Evolutionary conservation across 2,888 invertebrate species (phyloP).

Genomic region (Eristalis intricaria): DNA sequence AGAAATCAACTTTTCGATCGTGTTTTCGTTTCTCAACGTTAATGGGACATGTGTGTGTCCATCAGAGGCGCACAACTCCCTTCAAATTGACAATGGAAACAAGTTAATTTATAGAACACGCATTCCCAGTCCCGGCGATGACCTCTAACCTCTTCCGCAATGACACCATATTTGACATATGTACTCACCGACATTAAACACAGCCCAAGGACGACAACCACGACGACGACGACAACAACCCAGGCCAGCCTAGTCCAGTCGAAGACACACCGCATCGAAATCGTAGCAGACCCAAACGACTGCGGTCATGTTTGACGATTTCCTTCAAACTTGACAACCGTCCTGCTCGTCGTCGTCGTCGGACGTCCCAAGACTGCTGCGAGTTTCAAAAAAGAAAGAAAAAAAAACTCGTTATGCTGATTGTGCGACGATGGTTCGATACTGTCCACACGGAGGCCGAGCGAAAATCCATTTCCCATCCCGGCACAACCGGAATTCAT

Average conservation of each 20-base stretch:
- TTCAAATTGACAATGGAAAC: slow-evolving; percentile 54
- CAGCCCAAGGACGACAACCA: slow-evolving; percentile 24
- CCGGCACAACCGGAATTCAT: slow-evolving; percentile 60
- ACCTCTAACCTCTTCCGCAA: slow-evolving; percentile 66
- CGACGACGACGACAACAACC: background rate
- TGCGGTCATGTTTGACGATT: slow-evolving; percentile 68
- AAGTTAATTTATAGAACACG: slow-evolving; percentile 64
- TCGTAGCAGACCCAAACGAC: background rate
- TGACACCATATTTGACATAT: slow-evolving; percentile 69
- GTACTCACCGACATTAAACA: slow-evolving; percentile 69
- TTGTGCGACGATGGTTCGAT: background rate
- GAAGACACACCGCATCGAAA: background rate
- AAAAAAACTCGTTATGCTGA: background rate
- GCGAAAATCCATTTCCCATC: background rate
- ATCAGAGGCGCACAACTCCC: background rate
- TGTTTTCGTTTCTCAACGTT: slow-evolving; percentile 30
- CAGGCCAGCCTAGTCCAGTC: background rate
- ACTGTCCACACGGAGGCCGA: background rate
- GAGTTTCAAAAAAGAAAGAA: background rate
- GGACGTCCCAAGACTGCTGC: background rate
- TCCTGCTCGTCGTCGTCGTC: background rate
- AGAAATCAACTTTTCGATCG: slow-evolving; percentile 25
- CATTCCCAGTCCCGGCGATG: slow-evolving; percentile 51
- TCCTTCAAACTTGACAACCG: slow-evolving; percentile 51
- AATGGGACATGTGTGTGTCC: slow-evolving; percentile 65